These are phyloP conservation scores for Lanius ludovicianus DNA, from an alignment of 2,113 vertebrate species.

Conservation along the genomic window DNA sequence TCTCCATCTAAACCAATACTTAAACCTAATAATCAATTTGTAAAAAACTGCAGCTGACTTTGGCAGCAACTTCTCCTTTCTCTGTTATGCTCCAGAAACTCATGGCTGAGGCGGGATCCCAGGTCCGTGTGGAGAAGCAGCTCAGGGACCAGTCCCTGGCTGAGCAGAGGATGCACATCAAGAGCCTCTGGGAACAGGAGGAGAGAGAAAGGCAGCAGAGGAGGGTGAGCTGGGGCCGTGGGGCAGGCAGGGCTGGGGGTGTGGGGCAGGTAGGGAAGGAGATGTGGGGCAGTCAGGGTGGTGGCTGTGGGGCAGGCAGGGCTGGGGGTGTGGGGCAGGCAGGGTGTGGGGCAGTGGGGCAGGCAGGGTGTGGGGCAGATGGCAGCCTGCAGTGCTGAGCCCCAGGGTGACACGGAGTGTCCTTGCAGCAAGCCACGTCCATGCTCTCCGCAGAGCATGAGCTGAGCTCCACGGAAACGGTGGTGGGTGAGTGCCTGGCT, in stretches of 20 bases:
- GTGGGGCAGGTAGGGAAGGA: neutral
- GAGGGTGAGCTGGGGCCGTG: neutral
- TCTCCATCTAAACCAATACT: neutral
- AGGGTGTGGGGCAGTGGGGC: neutral
- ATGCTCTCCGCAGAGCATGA: neutral
- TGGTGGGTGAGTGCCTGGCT: neutral
- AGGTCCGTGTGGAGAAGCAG: neutral
- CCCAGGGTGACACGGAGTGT: neutral
- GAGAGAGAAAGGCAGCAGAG: neutral
- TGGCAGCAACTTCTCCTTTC: neutral
- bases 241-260: too few relatives aligned
- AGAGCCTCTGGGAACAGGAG: neutral
- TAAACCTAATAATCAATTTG: neutral
- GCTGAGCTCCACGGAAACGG: accelerated
- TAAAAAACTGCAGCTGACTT: neutral
- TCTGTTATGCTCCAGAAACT: neutral
- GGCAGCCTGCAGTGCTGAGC: neutral
- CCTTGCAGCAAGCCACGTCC: neutral
- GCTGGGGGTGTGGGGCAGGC: neutral
- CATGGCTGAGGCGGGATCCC: neutral
- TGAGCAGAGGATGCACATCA: neutral
- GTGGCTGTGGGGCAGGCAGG: neutral
- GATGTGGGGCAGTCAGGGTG: neutral
- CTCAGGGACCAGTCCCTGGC: neutral
- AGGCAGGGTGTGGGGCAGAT: neutral